Conservation (phyloP, 2,113 vertebrate genomes). For the Boulengeromyrus knoepffleri region DNA sequence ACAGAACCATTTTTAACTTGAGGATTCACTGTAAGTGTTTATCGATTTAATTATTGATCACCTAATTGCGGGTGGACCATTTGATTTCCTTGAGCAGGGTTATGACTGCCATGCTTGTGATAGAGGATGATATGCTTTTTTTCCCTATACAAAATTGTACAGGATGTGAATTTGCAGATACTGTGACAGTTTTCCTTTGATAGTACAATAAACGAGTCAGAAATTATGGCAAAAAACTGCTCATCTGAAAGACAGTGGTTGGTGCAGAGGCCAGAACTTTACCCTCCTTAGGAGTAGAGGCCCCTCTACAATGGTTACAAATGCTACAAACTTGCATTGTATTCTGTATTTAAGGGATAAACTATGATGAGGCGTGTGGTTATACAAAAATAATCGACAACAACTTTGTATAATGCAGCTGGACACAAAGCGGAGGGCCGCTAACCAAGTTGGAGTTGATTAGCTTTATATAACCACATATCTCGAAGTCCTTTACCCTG, state of each 20-base stretch:
- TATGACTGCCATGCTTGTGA: neutral
- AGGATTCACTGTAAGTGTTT: neutral
- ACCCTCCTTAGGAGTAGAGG: neutral
- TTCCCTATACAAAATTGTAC: neutral
- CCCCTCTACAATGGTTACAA: neutral
- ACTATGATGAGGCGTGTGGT: neutral
- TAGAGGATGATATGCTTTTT: neutral
- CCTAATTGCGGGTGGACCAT: neutral
- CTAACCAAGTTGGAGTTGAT: neutral
- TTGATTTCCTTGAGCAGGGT: neutral
- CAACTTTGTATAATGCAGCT: neutral
- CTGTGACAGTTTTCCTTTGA: neutral
- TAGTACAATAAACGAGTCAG: neutral
- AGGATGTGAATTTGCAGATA: neutral
- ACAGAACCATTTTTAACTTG: neutral
- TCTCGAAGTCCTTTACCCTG: neutral
- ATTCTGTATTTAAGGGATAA: neutral
- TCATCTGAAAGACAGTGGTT: neutral
- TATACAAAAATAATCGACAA: neutral
- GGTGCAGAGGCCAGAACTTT: neutral
- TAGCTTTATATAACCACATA: neutral
- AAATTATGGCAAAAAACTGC: neutral
- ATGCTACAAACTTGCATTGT: neutral
- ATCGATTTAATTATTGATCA: neutral
- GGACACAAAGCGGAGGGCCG: neutral